These are phyloP conservation scores for Atethmia centrago DNA, from an alignment of 2,888 invertebrate species.

Conservation along the genomic window DNA sequence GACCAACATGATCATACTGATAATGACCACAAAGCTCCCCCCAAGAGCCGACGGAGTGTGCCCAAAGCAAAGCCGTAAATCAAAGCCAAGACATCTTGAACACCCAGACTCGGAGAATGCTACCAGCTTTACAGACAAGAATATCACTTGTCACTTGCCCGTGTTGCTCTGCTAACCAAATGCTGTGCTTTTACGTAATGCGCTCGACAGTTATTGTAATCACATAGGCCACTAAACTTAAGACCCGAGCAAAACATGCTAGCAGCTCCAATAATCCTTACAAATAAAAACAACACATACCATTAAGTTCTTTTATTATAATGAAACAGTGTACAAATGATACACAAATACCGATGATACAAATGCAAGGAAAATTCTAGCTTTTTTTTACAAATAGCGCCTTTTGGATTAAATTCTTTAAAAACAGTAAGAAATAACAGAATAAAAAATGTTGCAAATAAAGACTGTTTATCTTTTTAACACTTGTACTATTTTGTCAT, in stretches of 20 bases:
- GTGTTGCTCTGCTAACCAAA: background rate
- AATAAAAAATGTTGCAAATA: conserved; percentile 40
- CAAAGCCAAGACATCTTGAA: background rate
- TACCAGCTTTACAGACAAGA: background rate
- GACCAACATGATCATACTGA: background rate
- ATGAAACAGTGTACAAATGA: conserved; percentile 57
- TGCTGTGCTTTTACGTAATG: background rate
- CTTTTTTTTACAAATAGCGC: conserved; percentile 46
- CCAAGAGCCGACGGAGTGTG: background rate
- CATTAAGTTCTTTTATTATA: conserved; percentile 65
- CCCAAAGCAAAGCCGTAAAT: too few relatives aligned
- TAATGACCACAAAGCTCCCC: too few relatives aligned
- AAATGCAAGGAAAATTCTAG: conserved; percentile 48
- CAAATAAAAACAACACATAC: conserved; percentile 51
- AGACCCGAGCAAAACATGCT: background rate
- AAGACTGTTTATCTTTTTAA: conserved; percentile 61
- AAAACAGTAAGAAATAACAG: conserved; percentile 51
- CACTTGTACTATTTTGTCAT: conserved; percentile 66
- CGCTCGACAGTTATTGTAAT: background rate
- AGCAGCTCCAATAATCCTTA: background rate
- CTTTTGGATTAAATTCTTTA: conserved; percentile 58
- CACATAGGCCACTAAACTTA: background rate
- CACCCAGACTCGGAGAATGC: background rate
- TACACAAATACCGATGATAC: conserved; percentile 50
- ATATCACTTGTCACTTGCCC: background rate